phyloP scores from a whole-genome alignment of 2,113 vertebrate genomes.

The Psittacara wagleri region DNA sequence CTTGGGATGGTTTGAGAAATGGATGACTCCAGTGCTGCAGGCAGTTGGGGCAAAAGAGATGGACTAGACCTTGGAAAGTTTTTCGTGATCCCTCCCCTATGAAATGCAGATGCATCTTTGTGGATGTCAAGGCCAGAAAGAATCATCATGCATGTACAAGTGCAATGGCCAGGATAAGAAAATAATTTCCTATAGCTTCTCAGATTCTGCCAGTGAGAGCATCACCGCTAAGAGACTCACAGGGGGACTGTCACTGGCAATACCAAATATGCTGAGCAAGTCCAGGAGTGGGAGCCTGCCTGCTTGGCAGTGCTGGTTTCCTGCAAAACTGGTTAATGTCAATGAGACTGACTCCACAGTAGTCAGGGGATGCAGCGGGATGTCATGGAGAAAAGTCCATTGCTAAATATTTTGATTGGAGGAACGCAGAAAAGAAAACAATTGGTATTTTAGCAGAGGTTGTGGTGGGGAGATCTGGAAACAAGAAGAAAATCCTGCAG shows the following conservation, averaged over 20 bases:
- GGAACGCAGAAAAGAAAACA: slow-evolving; percentile 44
- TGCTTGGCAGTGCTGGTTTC: not conserved
- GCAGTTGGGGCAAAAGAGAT: not conserved
- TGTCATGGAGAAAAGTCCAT: slow-evolving; percentile 21
- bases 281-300: not conserved
- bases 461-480: not conserved
- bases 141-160: not conserved
- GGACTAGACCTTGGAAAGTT: not conserved
- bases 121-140: not conserved
- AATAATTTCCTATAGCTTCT: not conserved
- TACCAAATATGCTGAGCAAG: not conserved
- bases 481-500: slow-evolving; percentile 47
- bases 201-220: not conserved
- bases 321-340: slow-evolving; percentile 35
- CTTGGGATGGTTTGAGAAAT: not conserved
- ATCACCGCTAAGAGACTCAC: not conserved
- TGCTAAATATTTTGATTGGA: slow-evolving; percentile 61
- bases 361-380: slow-evolving; percentile 1
- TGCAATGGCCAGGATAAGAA: not conserved
- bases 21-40: not conserved
- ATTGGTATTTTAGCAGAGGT: slow-evolving; percentile 33
- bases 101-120: not conserved
- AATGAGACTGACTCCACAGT: not conserved
- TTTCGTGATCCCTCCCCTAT: not conserved
- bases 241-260: not conserved